Evolutionary conservation across 1,140 invertebrate genomes (phyloP).

Genomic region (Caenorhabditis brenneri): DNA sequence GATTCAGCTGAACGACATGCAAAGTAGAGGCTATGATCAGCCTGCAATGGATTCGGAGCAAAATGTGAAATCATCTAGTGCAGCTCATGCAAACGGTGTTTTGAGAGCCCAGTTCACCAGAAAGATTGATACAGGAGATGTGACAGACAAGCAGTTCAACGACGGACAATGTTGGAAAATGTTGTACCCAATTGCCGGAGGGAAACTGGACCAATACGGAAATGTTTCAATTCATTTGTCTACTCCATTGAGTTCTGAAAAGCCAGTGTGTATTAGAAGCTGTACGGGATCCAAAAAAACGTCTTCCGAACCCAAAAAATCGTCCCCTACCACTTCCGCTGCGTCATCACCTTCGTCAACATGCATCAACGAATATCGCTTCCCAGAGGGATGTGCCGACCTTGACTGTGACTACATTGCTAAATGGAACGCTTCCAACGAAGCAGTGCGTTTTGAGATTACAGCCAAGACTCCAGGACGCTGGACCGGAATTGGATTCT

Average conservation of each 20-base stretch:
- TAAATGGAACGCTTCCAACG: conserved; percentile 60
- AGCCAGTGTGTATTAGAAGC: conserved; percentile 82
- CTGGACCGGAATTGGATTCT: conserved; percentile 72
- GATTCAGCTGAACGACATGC: conserved; percentile 63
- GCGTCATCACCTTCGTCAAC: not conserved
- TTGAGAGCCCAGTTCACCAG: conserved; percentile 71
- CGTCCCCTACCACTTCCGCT: conserved; percentile 42
- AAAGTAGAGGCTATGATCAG: conserved; percentile 44
- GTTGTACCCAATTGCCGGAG: conserved; percentile 71
- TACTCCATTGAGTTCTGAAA: conserved; percentile 80
- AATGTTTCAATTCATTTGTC: conserved; percentile 83
- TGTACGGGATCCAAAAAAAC: conserved; percentile 29
- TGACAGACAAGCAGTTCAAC: conserved; percentile 64
- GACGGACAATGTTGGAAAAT: conserved; percentile 67
- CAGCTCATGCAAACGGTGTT: conserved; percentile 62
- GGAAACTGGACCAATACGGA: conserved; percentile 76
- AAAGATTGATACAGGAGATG: conserved; percentile 69
- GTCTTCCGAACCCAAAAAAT: not conserved
- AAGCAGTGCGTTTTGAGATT: conserved; percentile 66
- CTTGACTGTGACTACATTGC: conserved; percentile 68
- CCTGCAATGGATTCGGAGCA: conserved; percentile 57
- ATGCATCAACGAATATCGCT: conserved; percentile 66
- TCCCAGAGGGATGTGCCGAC: conserved; percentile 62
- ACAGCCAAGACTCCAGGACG: conserved; percentile 64
- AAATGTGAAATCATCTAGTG: conserved; percentile 45